Evolutionary conservation across 1,140 invertebrate genomes (phyloP).

Genomic region (Asobara japonica): DNA sequence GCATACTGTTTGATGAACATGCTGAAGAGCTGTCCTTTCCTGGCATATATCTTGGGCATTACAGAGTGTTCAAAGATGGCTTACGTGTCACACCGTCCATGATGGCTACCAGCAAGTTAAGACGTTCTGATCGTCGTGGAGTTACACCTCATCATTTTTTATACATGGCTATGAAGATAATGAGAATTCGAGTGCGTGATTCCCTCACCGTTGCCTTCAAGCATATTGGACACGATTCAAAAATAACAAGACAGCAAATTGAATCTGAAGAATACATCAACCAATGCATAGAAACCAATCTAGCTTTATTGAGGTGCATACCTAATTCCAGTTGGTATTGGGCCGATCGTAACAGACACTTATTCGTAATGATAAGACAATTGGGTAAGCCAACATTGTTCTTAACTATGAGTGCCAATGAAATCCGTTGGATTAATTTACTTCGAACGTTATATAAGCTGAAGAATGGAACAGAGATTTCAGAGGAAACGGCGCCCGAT

Average conservation of each 20-base stretch:
- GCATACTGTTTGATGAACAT: constrained; percentile 44
- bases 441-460: constrained; percentile 47
- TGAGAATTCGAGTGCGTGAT: constrained; percentile 33
- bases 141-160: constrained; percentile 31
- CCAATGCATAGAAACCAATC: constrained; percentile 34
- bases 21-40: constrained; percentile 57
- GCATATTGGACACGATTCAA: constrained; percentile 33
- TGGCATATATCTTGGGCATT: constrained; percentile 49
- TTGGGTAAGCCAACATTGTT: constrained; percentile 51
- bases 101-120: constrained; percentile 40
- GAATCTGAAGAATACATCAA: constrained; percentile 24
- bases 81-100: constrained; percentile 32
- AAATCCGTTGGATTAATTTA: constrained; percentile 54
- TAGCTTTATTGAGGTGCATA: constrained; percentile 33
- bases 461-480: too few relatives aligned
- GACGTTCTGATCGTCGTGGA: constrained; percentile 35
- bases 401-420: constrained; percentile 45
- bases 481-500: background rate
- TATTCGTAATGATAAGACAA: constrained; percentile 54
- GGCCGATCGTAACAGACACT: constrained; percentile 52
- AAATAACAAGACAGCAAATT: constrained; percentile 1
- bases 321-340: constrained; percentile 45
- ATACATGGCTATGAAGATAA: constrained; percentile 37
- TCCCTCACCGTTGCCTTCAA: constrained; percentile 30
- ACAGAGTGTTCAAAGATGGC: constrained; percentile 44